These are phyloP conservation scores for Cavia porcellus DNA, from an alignment of 2,113 vertebrate genomes.

Conservation along the genomic window DNA sequence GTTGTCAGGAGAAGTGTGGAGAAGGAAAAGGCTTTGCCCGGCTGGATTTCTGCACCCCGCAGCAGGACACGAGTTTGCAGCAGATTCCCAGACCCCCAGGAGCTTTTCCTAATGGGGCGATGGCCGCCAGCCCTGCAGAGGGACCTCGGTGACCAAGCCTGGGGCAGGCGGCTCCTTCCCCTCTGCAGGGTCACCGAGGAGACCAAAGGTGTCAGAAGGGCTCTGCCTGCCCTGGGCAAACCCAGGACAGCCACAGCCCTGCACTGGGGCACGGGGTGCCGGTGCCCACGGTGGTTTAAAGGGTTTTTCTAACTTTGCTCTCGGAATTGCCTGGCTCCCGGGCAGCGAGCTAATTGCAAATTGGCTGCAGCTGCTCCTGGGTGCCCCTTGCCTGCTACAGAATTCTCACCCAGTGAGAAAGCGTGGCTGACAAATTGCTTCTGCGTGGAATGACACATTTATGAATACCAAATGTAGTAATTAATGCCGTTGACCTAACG, in stretches of 20 bases:
- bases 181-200: background rate
- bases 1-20: background rate
- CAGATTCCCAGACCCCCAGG: background rate
- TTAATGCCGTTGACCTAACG: conserved; percentile 50
- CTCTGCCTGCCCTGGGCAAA: background rate
- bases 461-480: conserved; percentile 61
- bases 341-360: background rate
- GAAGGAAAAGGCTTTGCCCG: background rate
- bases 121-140: background rate
- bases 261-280: accelerated
- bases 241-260: no score
- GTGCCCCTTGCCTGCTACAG: background rate
- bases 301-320: background rate
- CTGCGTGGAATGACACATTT: conserved; percentile 11
- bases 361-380: background rate
- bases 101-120: no score
- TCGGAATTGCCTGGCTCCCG: background rate
- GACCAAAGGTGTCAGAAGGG: background rate
- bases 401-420: background rate
- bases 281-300: background rate
- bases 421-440: conserved; percentile 47
- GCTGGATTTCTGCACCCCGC: background rate
- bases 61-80: background rate
- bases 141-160: background rate
- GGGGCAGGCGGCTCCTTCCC: no score